Evolutionary conservation across 2,888 invertebrate species (phyloP), one percentile per base, ranked within the genome.

Genomic region (Xylota sylvarum): DNA sequence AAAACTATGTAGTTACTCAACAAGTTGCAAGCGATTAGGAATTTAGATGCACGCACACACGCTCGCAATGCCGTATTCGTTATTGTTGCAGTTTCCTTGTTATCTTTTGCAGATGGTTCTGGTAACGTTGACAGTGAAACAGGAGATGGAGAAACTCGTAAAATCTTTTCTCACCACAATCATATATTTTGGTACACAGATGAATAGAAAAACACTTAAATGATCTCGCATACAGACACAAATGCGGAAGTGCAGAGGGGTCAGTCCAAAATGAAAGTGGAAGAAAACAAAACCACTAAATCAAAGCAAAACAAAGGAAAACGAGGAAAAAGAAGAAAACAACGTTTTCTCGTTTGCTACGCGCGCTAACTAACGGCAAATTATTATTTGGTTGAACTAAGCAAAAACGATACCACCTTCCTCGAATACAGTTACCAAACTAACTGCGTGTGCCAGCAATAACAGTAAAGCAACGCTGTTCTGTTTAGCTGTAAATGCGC

Each of bases 391-490:
- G 69, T 69, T 7, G 40, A 9, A 40, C 48, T 69, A 58, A 10
- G 40, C 30, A 83, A 79, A 69, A 67, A 60, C 10, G 43, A 64
- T 48, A 79, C 79, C 74, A 79, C 73, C 69, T 58, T 40, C 67
- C 14, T 23, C 40, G 65, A 76, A 56, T 76, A 80, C 64, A 50
- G 58, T 77, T 81, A 72, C 72, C 85, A 72, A 76, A 85, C 85
- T 85, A 65, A 85, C 69, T 67, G 56, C 50, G n/a, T 62, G 9
- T 46, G 55, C 48, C n/a, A 55, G 5, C 30, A 55, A 55, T 30
- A 55, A 67, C 69, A 46, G 78, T 62, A 46, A 30, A 62, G 10
- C 50, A 58, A 43, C 23, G 23, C 23, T 23, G 23, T 1, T n/a
- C 60, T 50, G 64, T 35, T 55, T n/a, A 27, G 48, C 35, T 74